Percentiles rank a stretch among this genome's conserved stretches.
These are phyloP conservation scores for Heliconius cydno DNA, from an alignment of 2,888 invertebrate genomes.

Conservation along the genomic window DNA sequence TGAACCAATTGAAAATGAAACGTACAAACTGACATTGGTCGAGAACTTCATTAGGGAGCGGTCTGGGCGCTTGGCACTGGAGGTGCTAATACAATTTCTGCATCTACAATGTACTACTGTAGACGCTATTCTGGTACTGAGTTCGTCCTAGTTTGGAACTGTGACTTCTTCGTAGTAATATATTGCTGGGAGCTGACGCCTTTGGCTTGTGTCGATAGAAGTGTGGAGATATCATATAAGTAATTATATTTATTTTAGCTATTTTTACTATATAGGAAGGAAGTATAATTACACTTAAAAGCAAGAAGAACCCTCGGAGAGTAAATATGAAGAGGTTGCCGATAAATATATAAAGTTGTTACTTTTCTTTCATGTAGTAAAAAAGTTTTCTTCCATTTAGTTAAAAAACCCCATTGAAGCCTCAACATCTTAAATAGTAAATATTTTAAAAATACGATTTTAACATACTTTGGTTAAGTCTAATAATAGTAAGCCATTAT, in stretches of 20 bases:
- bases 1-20: slow-evolving; percentile 20
- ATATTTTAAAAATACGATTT: not conserved
- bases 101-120: slow-evolving; percentile 23
- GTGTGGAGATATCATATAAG: not conserved
- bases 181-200: not conserved
- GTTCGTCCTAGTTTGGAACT: slow-evolving; percentile 25
- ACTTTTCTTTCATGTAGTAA: no score
- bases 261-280: no score
- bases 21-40: slow-evolving; percentile 12
- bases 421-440: not conserved
- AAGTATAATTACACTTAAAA: no score
- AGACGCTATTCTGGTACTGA: slow-evolving; percentile 28
- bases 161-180: slow-evolving; percentile 5
- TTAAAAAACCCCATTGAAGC: no score
- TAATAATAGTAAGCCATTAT: not conserved
- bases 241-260: not conserved
- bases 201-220: not conserved
- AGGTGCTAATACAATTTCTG: slow-evolving; percentile 36
- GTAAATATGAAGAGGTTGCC: no score
- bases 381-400: no score
- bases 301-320: no score
- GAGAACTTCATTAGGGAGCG: slow-evolving; percentile 34
- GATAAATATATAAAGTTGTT: no score
- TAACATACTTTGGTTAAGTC: no score
- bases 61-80: slow-evolving; percentile 10